Conservation (phyloP, 2,797 vertebrate genomes). For the Cossypha dichroa region DNA sequence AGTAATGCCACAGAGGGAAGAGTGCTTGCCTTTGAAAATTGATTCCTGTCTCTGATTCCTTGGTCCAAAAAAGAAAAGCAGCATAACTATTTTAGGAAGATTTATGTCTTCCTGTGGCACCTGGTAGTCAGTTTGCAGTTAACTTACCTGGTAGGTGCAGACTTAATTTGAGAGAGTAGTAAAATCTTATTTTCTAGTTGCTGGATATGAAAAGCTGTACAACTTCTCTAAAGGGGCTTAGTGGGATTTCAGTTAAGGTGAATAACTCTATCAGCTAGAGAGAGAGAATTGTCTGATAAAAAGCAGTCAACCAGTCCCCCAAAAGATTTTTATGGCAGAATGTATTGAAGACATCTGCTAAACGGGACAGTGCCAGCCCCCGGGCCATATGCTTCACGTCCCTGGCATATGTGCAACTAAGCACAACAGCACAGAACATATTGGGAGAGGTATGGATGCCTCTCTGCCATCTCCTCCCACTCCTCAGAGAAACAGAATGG, state of each 20-base stretch:
- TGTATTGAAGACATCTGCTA: slow-evolving; percentile 73
- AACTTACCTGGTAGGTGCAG: background rate
- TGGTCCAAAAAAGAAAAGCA: background rate
- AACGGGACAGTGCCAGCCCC: slow-evolving; percentile 68
- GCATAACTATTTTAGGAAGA: background rate
- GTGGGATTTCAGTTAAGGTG: slow-evolving; percentile 58
- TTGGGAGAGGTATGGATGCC: slow-evolving; percentile 65
- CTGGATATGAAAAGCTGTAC: background rate
- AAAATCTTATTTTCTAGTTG: background rate
- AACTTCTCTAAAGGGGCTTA: background rate
- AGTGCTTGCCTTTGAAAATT: background rate
- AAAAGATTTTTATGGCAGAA: slow-evolving; percentile 68
- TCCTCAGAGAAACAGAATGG: slow-evolving; percentile 29
- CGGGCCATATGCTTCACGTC: slow-evolving; percentile 71
- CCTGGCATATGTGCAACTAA: slow-evolving; percentile 62
- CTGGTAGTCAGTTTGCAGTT: background rate
- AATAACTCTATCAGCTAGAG: slow-evolving; percentile 51
- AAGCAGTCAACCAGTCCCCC: slow-evolving; percentile 60
- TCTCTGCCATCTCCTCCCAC: slow-evolving; percentile 13
- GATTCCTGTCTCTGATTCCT: background rate
- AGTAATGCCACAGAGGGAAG: background rate
- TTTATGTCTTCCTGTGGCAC: background rate
- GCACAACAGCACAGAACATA: slow-evolving; percentile 66
- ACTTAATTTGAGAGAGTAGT: background rate
- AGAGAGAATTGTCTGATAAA: slow-evolving; percentile 67